Evolutionary conservation across 2,888 invertebrate species (phyloP).

Genomic region (Amblyteles armatorius): DNA sequence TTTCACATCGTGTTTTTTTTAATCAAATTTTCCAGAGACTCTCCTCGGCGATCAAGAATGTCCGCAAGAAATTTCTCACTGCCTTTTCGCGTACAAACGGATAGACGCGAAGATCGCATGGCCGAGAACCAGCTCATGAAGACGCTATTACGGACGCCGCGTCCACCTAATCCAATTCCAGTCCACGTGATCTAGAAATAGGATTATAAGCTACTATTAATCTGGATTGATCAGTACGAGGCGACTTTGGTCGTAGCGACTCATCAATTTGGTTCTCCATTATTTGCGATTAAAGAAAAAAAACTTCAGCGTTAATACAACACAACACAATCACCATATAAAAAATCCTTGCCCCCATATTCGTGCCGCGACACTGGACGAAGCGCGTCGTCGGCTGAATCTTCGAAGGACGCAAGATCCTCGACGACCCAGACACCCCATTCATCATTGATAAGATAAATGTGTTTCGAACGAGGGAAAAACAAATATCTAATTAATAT

Average conservation of each 20-base stretch:
- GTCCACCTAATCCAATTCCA: conserved; percentile 64
- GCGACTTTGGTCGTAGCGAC: conserved; percentile 53
- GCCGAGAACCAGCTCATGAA: conserved; percentile 88
- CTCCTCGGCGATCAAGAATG: conserved; percentile 95
- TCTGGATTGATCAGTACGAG: conserved; percentile 68
- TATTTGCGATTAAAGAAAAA: conserved; percentile 25
- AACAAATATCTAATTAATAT: conserved; percentile 48
- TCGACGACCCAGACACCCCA: conserved; percentile 25
- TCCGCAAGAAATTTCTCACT: conserved; percentile 95
- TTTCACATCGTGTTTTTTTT: conserved; percentile 42
- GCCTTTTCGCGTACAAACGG: conserved; percentile 97
- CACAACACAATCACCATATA: conserved; percentile 1
- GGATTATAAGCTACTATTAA: conserved; percentile 67
- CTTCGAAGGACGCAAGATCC: conserved; percentile 39
- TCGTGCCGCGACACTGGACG: conserved; percentile 1
- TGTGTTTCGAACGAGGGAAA: conserved; percentile 18
- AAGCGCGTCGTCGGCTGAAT: conserved; percentile 16
- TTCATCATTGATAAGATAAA: conserved; percentile 42
- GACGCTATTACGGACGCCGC: conserved; percentile 59
- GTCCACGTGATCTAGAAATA: conserved; percentile 69
- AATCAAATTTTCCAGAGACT: conserved; percentile 89
- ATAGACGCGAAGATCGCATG: conserved; percentile 99
- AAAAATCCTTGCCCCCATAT: not conserved
- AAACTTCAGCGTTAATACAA: not conserved
- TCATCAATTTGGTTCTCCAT: conserved; percentile 55